phyloP scores from a whole-genome alignment of 1,140 invertebrate species.

The Hyphantria cunea region DNA sequence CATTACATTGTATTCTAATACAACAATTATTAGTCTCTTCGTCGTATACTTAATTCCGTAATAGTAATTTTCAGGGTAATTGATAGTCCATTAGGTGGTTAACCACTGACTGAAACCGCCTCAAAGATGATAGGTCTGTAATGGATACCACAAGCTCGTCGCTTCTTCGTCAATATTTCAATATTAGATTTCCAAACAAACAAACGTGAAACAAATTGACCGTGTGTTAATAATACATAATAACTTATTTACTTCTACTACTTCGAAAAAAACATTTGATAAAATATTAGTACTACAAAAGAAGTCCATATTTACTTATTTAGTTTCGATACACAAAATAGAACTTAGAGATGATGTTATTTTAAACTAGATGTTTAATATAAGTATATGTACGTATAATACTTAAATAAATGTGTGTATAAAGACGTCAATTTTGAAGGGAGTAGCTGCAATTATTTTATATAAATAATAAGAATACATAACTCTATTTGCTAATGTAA shows the following conservation, averaged over 20 bases:
- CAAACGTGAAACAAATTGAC: constrained; percentile 1
- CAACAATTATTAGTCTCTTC: too few relatives aligned
- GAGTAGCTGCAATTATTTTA: neutral
- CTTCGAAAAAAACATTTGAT: too few relatives aligned
- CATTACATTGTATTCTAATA: too few relatives aligned
- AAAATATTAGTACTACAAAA: constrained; percentile 5
- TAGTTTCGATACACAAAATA: too few relatives aligned
- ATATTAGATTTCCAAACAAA: constrained; percentile 40
- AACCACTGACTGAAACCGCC: constrained; percentile 17
- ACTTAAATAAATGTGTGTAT: too few relatives aligned
- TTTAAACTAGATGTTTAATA: neutral
- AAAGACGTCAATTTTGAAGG: too few relatives aligned
- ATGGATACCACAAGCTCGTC: constrained; percentile 33
- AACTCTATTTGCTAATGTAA: constrained; percentile 41
- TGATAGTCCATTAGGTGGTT: too few relatives aligned
- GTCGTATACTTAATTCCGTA: too few relatives aligned
- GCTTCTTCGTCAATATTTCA: constrained; percentile 32
- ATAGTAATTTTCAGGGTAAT: too few relatives aligned
- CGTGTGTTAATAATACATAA: constrained; percentile 16
- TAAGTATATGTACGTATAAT: too few relatives aligned
- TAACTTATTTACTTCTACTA: constrained; percentile 3
- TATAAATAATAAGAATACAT: constrained; percentile 6
- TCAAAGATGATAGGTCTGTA: constrained; percentile 41
- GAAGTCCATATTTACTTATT: too few relatives aligned
- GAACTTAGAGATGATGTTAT: too few relatives aligned